A percentile compares a stretch with the other conserved stretches of the same genome.
Evolutionary conservation across 2,113 vertebrate species (phyloP).

Genomic region (Dasyornis broadbenti): DNA sequence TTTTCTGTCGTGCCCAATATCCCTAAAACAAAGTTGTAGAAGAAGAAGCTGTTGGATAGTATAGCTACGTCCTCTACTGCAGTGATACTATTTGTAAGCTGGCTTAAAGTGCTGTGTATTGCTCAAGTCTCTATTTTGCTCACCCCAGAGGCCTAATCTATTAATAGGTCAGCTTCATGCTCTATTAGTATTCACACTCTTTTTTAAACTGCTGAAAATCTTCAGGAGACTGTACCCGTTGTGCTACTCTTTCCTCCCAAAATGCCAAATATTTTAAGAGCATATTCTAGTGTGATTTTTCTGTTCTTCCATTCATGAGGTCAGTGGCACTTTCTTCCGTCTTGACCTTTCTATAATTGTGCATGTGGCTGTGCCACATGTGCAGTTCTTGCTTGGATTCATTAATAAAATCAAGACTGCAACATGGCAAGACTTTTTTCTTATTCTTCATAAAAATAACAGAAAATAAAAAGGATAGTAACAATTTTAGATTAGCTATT

Average conservation of each 20-base stretch:
- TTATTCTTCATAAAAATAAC: background rate
- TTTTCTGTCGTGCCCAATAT: background rate
- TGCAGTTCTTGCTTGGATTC: background rate
- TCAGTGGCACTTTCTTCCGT: background rate
- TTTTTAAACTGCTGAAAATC: conserved; percentile 21
- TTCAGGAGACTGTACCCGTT: conserved; percentile 1
- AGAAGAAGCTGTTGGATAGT: background rate
- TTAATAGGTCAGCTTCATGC: conserved; percentile 50
- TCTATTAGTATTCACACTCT: conserved; percentile 51
- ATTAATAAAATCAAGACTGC: background rate
- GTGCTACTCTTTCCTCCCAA: background rate
- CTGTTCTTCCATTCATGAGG: background rate
- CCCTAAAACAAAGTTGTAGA: background rate
- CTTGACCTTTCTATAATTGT: background rate
- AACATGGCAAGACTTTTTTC: background rate
- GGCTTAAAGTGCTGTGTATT: background rate
- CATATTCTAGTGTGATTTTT: background rate
- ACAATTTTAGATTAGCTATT: background rate
- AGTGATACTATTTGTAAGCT: background rate
- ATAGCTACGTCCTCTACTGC: background rate
- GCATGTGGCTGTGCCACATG: background rate
- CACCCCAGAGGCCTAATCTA: conserved; percentile 28
- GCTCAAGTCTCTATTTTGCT: conserved; percentile 13
- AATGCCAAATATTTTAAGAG: background rate
- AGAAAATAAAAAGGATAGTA: background rate